A percentile compares a stretch with the other conserved stretches of the same genome.
phyloP scores from a whole-genome alignment of 2,888 invertebrate genomes.

The Sphaeridia pumilis region DNA sequence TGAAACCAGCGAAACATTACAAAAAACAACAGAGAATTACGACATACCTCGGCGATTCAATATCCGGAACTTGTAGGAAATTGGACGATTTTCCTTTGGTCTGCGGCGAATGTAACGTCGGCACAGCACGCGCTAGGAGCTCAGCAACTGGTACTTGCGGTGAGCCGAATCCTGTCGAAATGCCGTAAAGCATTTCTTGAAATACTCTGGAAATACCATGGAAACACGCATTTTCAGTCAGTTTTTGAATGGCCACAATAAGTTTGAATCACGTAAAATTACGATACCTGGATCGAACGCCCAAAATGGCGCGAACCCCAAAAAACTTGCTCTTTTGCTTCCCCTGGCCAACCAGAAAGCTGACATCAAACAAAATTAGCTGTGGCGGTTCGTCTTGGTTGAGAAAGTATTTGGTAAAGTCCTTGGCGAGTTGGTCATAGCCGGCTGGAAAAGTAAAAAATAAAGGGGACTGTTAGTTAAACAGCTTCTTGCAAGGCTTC shows the following conservation, averaged over 20 bases:
- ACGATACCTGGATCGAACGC: constrained; percentile 83
- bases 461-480: background rate
- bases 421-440: constrained; percentile 84
- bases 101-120: constrained; percentile 72
- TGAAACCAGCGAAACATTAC: constrained; percentile 5
- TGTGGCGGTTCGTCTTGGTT: constrained; percentile 63
- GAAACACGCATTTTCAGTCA: background rate
- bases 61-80: constrained; percentile 77
- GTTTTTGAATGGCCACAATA: background rate
- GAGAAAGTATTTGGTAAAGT: constrained; percentile 77
- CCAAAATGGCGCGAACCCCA: constrained; percentile 80
- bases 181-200: constrained; percentile 89
- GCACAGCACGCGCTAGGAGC: constrained; percentile 70
- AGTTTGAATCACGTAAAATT: too few relatives aligned
- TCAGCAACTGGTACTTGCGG: constrained; percentile 88
- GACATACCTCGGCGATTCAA: constrained; percentile 60
- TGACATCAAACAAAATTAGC: constrained; percentile 71
- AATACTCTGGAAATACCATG: constrained; percentile 52
- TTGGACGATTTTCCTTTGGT: constrained; percentile 81
- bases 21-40: background rate
- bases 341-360: constrained; percentile 80
- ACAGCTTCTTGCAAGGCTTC: background rate
- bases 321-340: constrained; percentile 83
- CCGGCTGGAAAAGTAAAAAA: constrained; percentile 47
- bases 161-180: constrained; percentile 83